Conservation (phyloP, 2,113 vertebrate species). For the Ursus arctos region DNA sequence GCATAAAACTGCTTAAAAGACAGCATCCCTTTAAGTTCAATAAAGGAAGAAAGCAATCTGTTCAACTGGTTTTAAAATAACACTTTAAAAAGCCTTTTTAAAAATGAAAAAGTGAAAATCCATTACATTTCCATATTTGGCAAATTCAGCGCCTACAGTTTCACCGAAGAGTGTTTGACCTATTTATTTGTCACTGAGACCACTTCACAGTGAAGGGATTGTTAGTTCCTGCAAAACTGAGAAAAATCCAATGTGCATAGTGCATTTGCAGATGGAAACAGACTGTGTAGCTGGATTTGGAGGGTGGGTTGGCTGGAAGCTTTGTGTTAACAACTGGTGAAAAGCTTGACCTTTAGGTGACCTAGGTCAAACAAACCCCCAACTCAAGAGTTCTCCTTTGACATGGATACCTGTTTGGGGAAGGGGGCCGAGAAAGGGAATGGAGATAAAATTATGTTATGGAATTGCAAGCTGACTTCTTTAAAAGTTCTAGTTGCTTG, state of each 20-base stretch:
- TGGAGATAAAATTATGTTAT: slow-evolving; percentile 82
- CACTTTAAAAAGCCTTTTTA: slow-evolving; percentile 91
- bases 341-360: slow-evolving; percentile 95
- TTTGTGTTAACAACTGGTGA: slow-evolving; percentile 93
- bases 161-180: slow-evolving; percentile 85
- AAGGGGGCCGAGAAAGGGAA: slow-evolving; percentile 83
- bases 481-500: slow-evolving; percentile 71
- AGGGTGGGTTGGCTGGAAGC: slow-evolving; percentile 85
- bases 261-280: slow-evolving; percentile 85
- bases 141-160: slow-evolving; percentile 84
- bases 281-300: slow-evolving; percentile 77
- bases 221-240: slow-evolving; percentile 85
- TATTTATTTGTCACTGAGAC: slow-evolving; percentile 85
- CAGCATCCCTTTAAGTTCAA: slow-evolving; percentile 80
- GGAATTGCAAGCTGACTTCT: slow-evolving; percentile 76
- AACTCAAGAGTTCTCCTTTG: slow-evolving; percentile 89
- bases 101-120: slow-evolving; percentile 85
- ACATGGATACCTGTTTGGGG: slow-evolving; percentile 95
- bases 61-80: slow-evolving; percentile 89
- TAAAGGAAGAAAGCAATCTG: slow-evolving; percentile 86
- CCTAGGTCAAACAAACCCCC: slow-evolving; percentile 93
- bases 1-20: slow-evolving; percentile 83
- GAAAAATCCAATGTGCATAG: slow-evolving; percentile 80
- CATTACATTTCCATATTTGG: slow-evolving; percentile 86
- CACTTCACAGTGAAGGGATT: slow-evolving; percentile 85